phyloP scores from a whole-genome alignment of 2,888 invertebrate species.

The Pseudeuparius sepicola region DNA sequence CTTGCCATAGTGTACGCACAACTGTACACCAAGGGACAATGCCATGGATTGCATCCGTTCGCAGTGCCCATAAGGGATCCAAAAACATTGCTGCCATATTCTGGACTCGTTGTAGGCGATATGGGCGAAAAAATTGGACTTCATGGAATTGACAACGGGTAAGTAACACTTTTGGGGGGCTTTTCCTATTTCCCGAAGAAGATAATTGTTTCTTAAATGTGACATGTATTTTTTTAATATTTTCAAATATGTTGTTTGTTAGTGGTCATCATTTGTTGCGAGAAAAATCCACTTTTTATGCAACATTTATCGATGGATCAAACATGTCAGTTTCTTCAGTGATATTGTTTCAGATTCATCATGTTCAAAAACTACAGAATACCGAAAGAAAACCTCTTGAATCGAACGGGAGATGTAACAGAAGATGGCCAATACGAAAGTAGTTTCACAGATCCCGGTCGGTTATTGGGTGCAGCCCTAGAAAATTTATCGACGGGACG shows the following conservation, averaged over 20 bases:
- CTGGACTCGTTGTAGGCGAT: constrained; percentile 81
- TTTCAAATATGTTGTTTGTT: too few species aligned
- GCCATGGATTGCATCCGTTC: constrained; percentile 84
- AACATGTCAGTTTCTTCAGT: too few species aligned
- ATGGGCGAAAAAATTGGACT: constrained; percentile 89
- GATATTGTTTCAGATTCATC: constrained; percentile 53
- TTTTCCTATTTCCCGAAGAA: too few species aligned
- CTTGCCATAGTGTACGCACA: constrained; percentile 85
- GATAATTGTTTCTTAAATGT: too few species aligned
- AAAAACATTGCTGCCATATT: constrained; percentile 62
- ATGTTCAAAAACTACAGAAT: constrained; percentile 82
- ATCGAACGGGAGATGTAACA: constrained; percentile 82
- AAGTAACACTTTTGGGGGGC: constrained; percentile 10
- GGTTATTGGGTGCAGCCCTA: constrained; percentile 73
- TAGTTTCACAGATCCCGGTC: constrained; percentile 80
- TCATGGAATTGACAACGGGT: constrained; percentile 86
- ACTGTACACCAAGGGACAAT: constrained; percentile 66
- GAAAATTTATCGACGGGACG: constrained; percentile 81
- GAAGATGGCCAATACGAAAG: constrained; percentile 80
- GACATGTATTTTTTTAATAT: too few species aligned
- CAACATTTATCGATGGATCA: too few species aligned
- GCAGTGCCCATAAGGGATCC: constrained; percentile 77
- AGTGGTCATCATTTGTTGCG: too few species aligned
- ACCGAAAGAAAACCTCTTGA: constrained; percentile 73
- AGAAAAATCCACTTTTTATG: too few species aligned